Percentiles rank a stretch among this genome's conserved stretches.
Conservation (phyloP, 2,888 invertebrate genomes). For the Drosophila barbarae region DNA sequence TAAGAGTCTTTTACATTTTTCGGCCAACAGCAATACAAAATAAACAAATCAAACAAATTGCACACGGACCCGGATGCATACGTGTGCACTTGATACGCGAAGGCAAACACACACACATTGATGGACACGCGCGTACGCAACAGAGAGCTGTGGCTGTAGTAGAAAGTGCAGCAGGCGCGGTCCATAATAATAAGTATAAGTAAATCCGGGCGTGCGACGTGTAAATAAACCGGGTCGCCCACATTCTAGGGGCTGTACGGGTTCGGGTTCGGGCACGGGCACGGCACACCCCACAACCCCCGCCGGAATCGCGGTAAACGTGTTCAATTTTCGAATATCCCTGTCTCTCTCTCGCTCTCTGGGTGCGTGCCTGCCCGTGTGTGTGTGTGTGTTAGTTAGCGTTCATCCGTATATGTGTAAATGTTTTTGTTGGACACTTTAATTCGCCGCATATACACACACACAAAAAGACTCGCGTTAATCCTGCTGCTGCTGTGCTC, state of each 20-base stretch:
- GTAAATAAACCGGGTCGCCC: constrained; percentile 72
- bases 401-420: constrained; percentile 14
- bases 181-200: constrained; percentile 44
- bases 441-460: constrained; percentile 40
- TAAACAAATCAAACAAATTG: constrained; percentile 1
- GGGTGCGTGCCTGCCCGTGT: neutral
- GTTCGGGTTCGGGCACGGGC: neutral
- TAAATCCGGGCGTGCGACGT: constrained; percentile 44
- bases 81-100: constrained; percentile 34
- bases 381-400: constrained; percentile 23
- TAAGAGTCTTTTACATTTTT: constrained; percentile 3
- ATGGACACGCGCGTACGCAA: constrained; percentile 11
- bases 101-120: constrained; percentile 4
- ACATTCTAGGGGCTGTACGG: constrained; percentile 33
- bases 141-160: constrained; percentile 35
- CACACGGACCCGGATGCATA: constrained; percentile 24
- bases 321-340: constrained; percentile 36
- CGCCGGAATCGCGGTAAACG: constrained; percentile 38
- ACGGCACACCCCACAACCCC: constrained; percentile 13
- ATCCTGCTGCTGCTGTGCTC: constrained; percentile 33
- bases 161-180: constrained; percentile 62
- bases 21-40: neutral
- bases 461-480: constrained; percentile 20
- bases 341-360: constrained; percentile 22
- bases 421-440: constrained; percentile 41